Evolutionary conservation across 2,888 invertebrate genomes (phyloP), one percentile per base, ranked within the genome.

Genomic region (Drosophila dives): DNA sequence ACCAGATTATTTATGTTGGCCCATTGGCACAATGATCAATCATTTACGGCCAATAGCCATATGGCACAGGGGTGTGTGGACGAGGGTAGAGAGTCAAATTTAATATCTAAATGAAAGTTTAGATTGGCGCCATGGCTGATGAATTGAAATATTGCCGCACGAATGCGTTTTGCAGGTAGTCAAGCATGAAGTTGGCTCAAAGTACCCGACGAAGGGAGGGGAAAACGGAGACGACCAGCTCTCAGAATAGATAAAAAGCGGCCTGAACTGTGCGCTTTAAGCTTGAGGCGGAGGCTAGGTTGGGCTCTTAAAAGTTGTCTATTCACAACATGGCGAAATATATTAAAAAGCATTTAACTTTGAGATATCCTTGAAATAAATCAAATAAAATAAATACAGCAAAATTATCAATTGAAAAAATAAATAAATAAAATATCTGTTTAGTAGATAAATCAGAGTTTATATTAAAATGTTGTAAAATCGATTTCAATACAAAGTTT

Each of bases 131-230:
- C 73, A 63, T 64, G 49, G 76, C 77, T 85, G 90, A 87, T 87
- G 83, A 89, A 87, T 88, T 80, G 88, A 89, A 89, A 86, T 80
- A 75, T 85, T 87, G 86, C 86, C 88, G 86, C 90, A 83, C 81
- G 86, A 89, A 81, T 89, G 81, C 75, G 77, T 80, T 66, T 49
- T 72, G 71, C 75, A 88, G 86, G 86, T 87, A 89, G 85, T 89
- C 86, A 88, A 83, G 71, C 83, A 87, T 85, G 62, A 85, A 80
- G 60, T 72, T 67, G 80, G 80, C 80, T 54, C 34, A 63, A 71
- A 60, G 64, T 66, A 55, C 64, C 65, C 36, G 10, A 42, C 26
- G 10, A 11, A 36, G 58, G 12, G 23, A 29, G 38, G 29, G n/a
- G n/a, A 4, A 15, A 45, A 4, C 23, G 10, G 54, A 8, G n/a